phyloP scores from a whole-genome alignment of 2,113 vertebrate genomes.

The Trochalopteron elliotii region DNA sequence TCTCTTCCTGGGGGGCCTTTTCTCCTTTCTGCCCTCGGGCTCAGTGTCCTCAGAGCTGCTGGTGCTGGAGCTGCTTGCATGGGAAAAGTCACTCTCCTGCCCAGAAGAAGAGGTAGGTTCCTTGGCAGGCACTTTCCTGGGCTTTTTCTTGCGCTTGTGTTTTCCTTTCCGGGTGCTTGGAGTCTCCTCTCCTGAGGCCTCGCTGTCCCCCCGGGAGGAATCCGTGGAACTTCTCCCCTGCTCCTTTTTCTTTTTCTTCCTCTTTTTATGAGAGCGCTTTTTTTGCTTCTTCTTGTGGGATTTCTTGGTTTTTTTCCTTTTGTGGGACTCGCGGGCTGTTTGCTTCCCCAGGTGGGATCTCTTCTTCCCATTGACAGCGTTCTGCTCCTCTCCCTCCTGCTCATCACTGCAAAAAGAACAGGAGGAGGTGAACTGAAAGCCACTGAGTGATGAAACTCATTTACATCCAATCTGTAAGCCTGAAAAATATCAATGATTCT shows the following conservation, averaged over 20 bases:
- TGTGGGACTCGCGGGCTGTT: constrained; percentile 68
- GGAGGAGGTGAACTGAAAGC: background rate
- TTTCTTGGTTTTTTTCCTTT: constrained; percentile 85
- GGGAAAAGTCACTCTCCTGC: constrained; percentile 71
- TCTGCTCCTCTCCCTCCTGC: constrained; percentile 60
- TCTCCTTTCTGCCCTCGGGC: constrained; percentile 69
- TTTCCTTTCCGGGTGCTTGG: constrained; percentile 59
- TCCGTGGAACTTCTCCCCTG: constrained; percentile 58
- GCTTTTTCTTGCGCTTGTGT: constrained; percentile 75
- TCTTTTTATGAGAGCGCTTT: constrained; percentile 85
- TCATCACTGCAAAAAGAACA: constrained; percentile 71
- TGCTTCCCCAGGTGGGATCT: constrained; percentile 69
- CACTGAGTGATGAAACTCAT: background rate
- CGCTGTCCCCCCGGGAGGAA: constrained; percentile 69
- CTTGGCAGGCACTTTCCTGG: constrained; percentile 72
- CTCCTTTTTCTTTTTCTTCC: constrained; percentile 80
- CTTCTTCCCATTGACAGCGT: constrained; percentile 75
- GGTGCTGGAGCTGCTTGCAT: constrained; percentile 66
- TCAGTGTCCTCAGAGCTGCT: constrained; percentile 75
- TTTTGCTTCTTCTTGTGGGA: constrained; percentile 89
- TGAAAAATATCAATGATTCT: no score
- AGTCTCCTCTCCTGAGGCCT: constrained; percentile 69
- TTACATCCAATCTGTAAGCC: background rate
- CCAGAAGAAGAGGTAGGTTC: constrained; percentile 67
- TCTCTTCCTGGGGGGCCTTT: constrained; percentile 56